Percentiles rank a stretch among this genome's conserved stretches.
These are phyloP conservation scores for Cerceris rybyensis DNA, from an alignment of 2,888 invertebrate genomes.

Conservation along the genomic window DNA sequence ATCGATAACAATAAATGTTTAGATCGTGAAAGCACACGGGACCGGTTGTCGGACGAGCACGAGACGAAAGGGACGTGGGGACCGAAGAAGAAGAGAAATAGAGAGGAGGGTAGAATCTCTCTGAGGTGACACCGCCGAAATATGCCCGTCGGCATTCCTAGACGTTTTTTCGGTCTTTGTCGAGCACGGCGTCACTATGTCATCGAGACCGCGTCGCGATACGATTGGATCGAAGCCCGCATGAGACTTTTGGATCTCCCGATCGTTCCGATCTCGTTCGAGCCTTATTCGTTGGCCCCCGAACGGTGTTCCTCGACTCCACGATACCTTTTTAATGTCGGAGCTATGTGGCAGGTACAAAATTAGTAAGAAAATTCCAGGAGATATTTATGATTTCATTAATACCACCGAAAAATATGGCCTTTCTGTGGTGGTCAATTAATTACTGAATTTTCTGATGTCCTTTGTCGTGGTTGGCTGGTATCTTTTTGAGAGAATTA, in stretches of 20 bases:
- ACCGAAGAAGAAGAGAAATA: slow-evolving; percentile 35
- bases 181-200: slow-evolving; percentile 77
- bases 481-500: too few relatives aligned
- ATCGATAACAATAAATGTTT: background rate
- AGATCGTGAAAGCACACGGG: slow-evolving; percentile 1
- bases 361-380: background rate
- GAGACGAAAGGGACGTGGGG: slow-evolving; percentile 8
- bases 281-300: slow-evolving; percentile 14
- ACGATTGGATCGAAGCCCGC: slow-evolving; percentile 52
- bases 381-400: background rate
- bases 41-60: background rate
- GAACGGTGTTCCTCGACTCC: slow-evolving; percentile 20
- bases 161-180: slow-evolving; percentile 79
- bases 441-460: too few relatives aligned
- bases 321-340: background rate
- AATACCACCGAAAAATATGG: background rate
- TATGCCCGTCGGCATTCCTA: slow-evolving; percentile 78
- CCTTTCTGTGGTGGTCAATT: too few relatives aligned
- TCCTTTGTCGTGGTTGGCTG: too few relatives aligned
- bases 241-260: slow-evolving; percentile 30
- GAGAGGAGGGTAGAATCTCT: slow-evolving; percentile 41
- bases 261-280: slow-evolving; percentile 38
- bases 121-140: slow-evolving; percentile 79
- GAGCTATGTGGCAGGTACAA: slow-evolving; percentile 11
- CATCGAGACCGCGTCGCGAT: slow-evolving; percentile 68